These are phyloP conservation scores for Rallus limicola DNA, from an alignment of 2,113 vertebrate genomes.

Conservation along the genomic window DNA sequence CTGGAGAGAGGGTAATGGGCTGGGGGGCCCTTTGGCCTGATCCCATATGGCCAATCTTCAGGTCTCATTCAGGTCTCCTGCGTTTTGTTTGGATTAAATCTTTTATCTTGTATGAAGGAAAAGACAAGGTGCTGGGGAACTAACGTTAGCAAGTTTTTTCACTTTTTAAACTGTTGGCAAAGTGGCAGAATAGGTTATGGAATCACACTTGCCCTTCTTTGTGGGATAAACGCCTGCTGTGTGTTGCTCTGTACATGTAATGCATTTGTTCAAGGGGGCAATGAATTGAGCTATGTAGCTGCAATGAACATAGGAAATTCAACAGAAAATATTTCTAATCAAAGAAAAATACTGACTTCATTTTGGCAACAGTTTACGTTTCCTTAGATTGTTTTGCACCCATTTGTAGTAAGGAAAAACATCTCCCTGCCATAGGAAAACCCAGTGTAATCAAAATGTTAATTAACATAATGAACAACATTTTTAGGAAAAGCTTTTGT, in stretches of 20 bases:
- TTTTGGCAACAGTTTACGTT: neutral
- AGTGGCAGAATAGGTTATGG: neutral
- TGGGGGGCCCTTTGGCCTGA: neutral
- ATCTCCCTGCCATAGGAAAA: neutral
- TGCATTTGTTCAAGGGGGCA: neutral
- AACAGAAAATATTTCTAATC: neutral
- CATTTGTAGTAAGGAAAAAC: neutral
- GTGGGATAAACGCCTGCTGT: neutral
- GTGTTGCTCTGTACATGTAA: neutral
- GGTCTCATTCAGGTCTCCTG: neutral
- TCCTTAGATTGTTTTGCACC: neutral
- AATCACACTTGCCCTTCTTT: neutral
- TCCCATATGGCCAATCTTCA: accelerated
- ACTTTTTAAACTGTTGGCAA: neutral
- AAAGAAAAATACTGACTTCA: neutral
- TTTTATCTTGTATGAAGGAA: neutral
- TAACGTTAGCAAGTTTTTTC: neutral
- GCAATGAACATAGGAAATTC: neutral
- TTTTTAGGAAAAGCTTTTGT: neutral
- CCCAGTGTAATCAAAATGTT: neutral
- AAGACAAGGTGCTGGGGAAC: neutral
- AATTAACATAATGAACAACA: neutral
- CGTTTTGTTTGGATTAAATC: neutral
- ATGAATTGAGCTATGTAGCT: neutral
- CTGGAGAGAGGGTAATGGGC: neutral